Base-by-base conservation (phyloP, 1,140 invertebrate species). In the Tribolium castaneum region DNA sequence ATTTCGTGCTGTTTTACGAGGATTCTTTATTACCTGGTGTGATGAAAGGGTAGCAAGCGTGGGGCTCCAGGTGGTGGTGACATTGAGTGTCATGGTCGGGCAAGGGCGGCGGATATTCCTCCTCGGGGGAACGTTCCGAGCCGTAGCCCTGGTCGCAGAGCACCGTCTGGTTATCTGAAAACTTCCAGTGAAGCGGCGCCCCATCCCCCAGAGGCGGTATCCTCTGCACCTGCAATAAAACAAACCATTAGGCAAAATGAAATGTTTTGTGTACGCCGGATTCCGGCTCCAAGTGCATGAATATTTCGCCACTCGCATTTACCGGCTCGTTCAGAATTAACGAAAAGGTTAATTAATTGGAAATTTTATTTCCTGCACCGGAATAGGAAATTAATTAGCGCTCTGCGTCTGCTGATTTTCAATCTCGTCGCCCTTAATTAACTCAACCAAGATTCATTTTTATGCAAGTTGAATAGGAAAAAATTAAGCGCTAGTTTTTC, bases 81-180 rank as follows among this genome's bases (percentile, higher is more conserved):
- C 88, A 87, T 74, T 84, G 83, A 50, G 84, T 83, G 13, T 88
- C 87, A 78, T 85, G 83, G 5, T 89, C 88, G 4, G 92, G 91
- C 22, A 92, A 85, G 45, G 91, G 90, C 0, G 92, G 92, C 2
- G 91, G 91, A 86, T 91, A 91, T 83, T 94, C 93, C 56, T 94
- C 93, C 85, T 94, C 93, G 0, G 92, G 93, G 0, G 93, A 94
- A n/a, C 93, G 87, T 83, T 94, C 93, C 0, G 92, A 94, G 1
- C 91, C 93, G 85, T 94, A 94, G 39, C 93, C 93, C 83, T 94
- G 92, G 86, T 94, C 92, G 84, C 92, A 92, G 19, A 91, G 90
- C 30, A 90, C 82, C 10, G 85, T 86, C 52, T 86, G 85, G 45
- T 80, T 84, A 78, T 87, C 86, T 19, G 85, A 84, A 76, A 87